Evolutionary conservation across 1,140 invertebrate genomes (phyloP), one percentile per base, ranked within the genome.

Genomic region (Aphaenogaster floridana): DNA sequence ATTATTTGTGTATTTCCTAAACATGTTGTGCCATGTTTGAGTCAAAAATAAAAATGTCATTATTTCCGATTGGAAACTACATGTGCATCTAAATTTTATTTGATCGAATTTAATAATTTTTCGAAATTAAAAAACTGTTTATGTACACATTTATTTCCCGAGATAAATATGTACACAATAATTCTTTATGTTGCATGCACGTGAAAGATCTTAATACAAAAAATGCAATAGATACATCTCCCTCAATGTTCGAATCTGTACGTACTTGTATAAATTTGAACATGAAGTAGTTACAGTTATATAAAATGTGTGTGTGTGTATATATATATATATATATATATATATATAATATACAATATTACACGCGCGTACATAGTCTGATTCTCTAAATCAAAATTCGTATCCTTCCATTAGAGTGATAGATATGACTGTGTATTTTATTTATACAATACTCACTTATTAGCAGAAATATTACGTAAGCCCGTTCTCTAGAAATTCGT

Each of bases 61-160:
- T 42, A 69, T 54, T 54, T 54, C 15, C 13, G 7, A 54, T 57
- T 71, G 21, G 15, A 42, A 69, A 69, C 57, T 78, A 63, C 34
- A 54, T 77, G 54, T 80, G 8, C 39, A 57, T 59, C 48, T 85
- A 36, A 21, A 84, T 87, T 36, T 87, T 54, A 28, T 66, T 63
- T 42, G n/a, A 21, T 64, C 39, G 8, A 48, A 52, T 63, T 48
- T 74, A 34, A 72, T 57, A 72, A 84, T 78, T 39, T 66, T 17
- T 52, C 1, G 8, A 39, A 61, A 36, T 84, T 42, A 11, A 68
- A 66, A 57, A 48, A 57, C 11, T 45, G 61, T 69, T 59, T 15
- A 48, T 17, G 45, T 36, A 34, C 11, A 7, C 21, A 48, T 64
- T 77, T 78, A 64, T 59, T 76, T 84, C 15, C 0, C 45, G 57